Evolutionary conservation across 2,888 invertebrate species (phyloP), one percentile per base, ranked within the genome.

Genomic region (Lottia gigantea): DNA sequence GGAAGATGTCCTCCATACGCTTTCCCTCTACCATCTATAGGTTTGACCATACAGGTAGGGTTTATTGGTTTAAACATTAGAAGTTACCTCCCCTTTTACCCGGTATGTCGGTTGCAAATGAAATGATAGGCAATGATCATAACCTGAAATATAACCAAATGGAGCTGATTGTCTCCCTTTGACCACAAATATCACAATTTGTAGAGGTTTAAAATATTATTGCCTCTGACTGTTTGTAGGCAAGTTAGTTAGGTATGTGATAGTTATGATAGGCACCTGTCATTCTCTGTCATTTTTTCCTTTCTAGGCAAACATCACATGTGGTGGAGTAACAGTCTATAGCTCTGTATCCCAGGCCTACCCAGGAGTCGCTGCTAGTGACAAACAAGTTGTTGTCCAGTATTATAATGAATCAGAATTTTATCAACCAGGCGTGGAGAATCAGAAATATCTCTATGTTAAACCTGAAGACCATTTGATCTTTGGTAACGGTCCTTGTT

Each of bases 21-120:
- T 16, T 75, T 78, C n/a, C 71, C 71, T 26, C 61, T 78, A 8
- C 76, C 78, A 1, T 61, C 46, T 14, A 68, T 70, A 16, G 79
- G 80, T 1, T 74, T 78, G 15, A 80, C 82, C n/a, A 61, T 80
- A n/a, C 71, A 78, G 79, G 82, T 81, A 74, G 66, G 31, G 7
- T 8, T 11, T 40, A 6, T 2, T 31, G 31, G 31, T n/a, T n/a
- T n/a, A n/a, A 31, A 19, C n/a, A 12, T 26, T n/a, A 23, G 25
- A 16, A 31, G 11, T 26, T 31, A 64, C 6, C 47, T 31, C 31
- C 31, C 6, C 2, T 31, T 31, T 31, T 31, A 31, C 31, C 6
- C n/a, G n/a, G 31, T 31, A 6, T 2, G 31, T 31, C 31, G 31
- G n/a, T n/a, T n/a, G n/a, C n/a, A n/a, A 31, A 3, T 31, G 6